Conservation (phyloP, 2,797 vertebrate species). For the Mormyrus hasselquistii region DNA sequence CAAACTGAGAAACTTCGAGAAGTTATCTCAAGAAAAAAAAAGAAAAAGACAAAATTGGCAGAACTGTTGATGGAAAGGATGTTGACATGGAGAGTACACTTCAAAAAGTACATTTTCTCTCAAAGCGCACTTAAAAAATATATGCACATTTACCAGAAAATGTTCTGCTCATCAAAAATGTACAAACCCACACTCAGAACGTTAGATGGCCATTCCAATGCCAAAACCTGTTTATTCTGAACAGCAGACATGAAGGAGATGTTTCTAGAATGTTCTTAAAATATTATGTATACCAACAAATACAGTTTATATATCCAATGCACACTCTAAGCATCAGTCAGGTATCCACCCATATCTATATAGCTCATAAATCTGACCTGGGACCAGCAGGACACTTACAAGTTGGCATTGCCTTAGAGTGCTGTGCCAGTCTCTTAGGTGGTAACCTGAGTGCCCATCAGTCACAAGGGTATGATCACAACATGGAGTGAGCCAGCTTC, state of each 20-base stretch:
- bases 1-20: not conserved
- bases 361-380: not conserved
- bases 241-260: not conserved
- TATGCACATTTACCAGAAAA: not conserved
- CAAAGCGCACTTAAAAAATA: not conserved
- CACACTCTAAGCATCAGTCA: not conserved
- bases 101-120: not conserved
- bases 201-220: not conserved
- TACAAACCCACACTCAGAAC: not conserved
- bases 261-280: not conserved
- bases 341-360: not conserved
- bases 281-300: not conserved
- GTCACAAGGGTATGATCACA: constrained; percentile 34
- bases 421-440: not conserved
- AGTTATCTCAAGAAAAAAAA: not conserved
- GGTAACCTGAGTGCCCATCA: constrained; percentile 12
- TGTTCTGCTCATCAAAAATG: constrained; percentile 2
- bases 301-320: not conserved
- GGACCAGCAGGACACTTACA: not conserved
- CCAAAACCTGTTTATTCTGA: not conserved
- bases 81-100: not conserved
- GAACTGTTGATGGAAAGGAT: not conserved
- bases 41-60: not conserved
- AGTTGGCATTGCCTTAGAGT: not conserved
- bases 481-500: constrained; percentile 39